Base-by-base conservation (phyloP, 2,888 invertebrate genomes). In the Caenorhabditis imperialis region DNA sequence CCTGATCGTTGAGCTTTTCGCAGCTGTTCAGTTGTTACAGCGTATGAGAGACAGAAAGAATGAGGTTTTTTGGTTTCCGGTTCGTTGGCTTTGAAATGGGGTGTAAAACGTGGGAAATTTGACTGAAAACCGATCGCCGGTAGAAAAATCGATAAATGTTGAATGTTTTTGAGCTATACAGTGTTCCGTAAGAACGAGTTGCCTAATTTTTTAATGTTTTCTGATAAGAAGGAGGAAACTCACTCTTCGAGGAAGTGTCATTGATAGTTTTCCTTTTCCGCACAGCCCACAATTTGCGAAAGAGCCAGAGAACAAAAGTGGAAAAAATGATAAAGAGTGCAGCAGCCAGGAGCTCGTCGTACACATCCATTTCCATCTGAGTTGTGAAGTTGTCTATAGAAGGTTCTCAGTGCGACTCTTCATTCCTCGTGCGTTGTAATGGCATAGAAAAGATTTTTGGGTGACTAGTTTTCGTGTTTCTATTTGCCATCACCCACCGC, bases 181-280 rank as follows among this genome's bases (percentile, higher is more conserved):
- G n/a, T n/a, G n/a, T n/a, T n/a, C n/a, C n/a, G n/a, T n/a, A n/a
- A n/a, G n/a, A n/a, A n/a, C n/a, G n/a, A n/a, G n/a, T n/a, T n/a
- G n/a, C n/a, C n/a, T n/a, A n/a, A n/a, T n/a, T n/a, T n/a, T n/a
- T n/a, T n/a, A n/a, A n/a, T n/a, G n/a, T n/a, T n/a, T n/a, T n/a
- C n/a, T n/a, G n/a, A n/a, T n/a, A n/a, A 57, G 18, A 10, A 22
- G 20, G 55, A 50, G 8, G 37, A 51, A 45, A 77, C 77, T 62
- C 38, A 76, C 78, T 80, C 65, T 78, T 80, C 8, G 70, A 62
- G 8, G 63, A 65, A 23, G 75, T 71, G 33, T 80, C 75, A 40
- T 78, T 81, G 44, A 81, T 60, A 22, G 63, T 63, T 70, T 78
- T 81, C 35, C 78, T 30, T 38, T 77, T 77, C 20, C 77, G 37